Base-by-base conservation (phyloP, 2,888 invertebrate genomes). In the Geotrupes spiniger region DNA sequence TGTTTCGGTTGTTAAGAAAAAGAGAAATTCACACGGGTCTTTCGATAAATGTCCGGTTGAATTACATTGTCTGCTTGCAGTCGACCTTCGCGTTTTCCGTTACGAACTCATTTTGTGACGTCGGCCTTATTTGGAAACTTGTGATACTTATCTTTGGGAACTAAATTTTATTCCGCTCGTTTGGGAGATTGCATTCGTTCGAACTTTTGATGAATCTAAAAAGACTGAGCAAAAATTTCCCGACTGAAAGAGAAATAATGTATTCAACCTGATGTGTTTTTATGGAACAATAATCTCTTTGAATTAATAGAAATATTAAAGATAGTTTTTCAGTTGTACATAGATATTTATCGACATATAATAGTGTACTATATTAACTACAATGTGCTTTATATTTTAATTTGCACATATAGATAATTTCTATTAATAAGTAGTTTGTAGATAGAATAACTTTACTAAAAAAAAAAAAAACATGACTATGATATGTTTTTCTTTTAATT, bases 351-450 rank as follows among this genome's bases (percentile, higher is more conserved):
- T 56, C 53, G 46, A 52, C 49, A 47, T 50, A 53, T 45, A 51
- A 47, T 51, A 56, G 46, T 53, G 52, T 54, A 54, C 44, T 49
- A 49, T 51, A 51, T 40, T 37, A 46, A 38, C 42, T 52, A 52
- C 41, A 53, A 52, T 59, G 57, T 59, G 59, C 59, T 59, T 59
- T 54, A 59, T 57, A 59, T 51, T 48, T 52, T 59, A 49, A 57
- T 55, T 59, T 59, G 59, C 59, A 59, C 59, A 57, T 55, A 57
- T 59, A 59, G 55, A 55, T 51, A 49, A 54, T 58, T 55, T 58
- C 46, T 48, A 55, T 52, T 58, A 51, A 55, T 46, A 42, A 46
- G 55, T 49, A 49, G 49, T 47, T 53, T 38, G 49, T 56, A 53
- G 53, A 56, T 56, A 56, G 56, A 48, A 43, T 31, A 42, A 51